These are phyloP conservation scores for Pristionchus arcanus DNA, from an alignment of 2,888 invertebrate species.

Conservation along the genomic window DNA sequence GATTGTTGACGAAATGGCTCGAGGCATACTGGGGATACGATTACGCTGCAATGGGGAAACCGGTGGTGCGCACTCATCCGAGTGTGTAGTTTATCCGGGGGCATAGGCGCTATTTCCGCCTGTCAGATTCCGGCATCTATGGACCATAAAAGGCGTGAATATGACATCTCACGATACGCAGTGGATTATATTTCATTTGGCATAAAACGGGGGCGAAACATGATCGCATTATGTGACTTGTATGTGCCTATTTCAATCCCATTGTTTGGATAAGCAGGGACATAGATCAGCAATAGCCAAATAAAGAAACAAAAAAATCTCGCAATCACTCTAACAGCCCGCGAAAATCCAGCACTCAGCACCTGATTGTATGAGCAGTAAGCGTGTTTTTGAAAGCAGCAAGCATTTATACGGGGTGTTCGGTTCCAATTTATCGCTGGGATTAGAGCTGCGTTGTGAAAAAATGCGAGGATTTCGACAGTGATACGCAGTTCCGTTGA, in stretches of 20 bases:
- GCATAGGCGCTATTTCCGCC: background rate
- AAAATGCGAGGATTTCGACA: background rate
- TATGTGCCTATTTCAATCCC: background rate
- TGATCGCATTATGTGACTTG: background rate
- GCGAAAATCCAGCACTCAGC: background rate
- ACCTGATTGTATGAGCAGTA: background rate
- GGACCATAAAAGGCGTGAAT: background rate
- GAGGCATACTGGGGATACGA: background rate
- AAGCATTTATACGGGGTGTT: background rate
- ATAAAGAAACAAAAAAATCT: background rate
- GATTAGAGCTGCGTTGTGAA: too few species aligned
- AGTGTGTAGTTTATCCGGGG: background rate
- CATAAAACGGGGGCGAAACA: slow-evolving; percentile 5
- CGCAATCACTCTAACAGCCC: background rate
- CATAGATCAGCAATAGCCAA: background rate
- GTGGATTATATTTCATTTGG: background rate
- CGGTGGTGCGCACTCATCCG: background rate
- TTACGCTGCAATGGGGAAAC: background rate
- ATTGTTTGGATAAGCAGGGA: background rate
- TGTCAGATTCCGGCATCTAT: background rate
- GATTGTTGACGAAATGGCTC: background rate
- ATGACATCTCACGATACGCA: background rate
- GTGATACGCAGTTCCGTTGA: background rate
- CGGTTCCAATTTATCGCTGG: background rate
- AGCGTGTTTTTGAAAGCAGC: background rate